Conservation (phyloP, 2,113 vertebrate genomes). For the Pelecanus crispus region DNA sequence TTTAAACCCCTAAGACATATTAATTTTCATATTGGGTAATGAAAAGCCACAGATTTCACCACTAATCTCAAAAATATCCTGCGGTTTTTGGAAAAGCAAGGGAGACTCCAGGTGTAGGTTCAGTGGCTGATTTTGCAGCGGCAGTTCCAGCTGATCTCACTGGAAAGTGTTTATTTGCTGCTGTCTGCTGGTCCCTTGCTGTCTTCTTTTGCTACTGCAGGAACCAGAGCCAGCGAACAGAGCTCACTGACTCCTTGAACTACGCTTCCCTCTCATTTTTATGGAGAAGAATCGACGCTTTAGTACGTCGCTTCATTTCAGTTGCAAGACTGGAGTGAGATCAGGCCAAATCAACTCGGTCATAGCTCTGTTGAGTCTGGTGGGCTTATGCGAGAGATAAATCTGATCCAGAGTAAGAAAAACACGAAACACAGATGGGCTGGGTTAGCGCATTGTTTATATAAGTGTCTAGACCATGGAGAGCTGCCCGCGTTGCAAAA, state of each 20-base stretch:
- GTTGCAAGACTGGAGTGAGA: not conserved
- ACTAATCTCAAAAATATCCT: not conserved
- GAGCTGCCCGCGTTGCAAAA: not conserved
- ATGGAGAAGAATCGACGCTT: not conserved
- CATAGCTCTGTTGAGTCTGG: not conserved
- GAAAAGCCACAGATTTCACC: not conserved
- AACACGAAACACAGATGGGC: not conserved
- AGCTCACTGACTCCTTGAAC: not conserved
- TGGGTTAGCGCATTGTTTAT: not conserved
- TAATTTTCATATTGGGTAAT: not conserved
- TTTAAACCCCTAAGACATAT: not conserved
- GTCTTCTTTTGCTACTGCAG: slow-evolving; percentile 30
- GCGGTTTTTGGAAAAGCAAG: not conserved
- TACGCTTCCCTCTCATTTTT: not conserved
- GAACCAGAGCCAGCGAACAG: not conserved
- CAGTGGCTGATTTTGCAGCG: not conserved
- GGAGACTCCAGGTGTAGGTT: not conserved
- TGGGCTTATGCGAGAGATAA: not conserved
- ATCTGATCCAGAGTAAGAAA: not conserved
- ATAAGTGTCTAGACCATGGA: not conserved
- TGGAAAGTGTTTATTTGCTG: slow-evolving; percentile 2
- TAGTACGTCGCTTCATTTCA: fast-evolving
- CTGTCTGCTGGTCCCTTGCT: slow-evolving; percentile 26
- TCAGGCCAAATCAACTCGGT: not conserved
- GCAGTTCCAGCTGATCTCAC: not conserved